Evolutionary conservation across 2,113 vertebrate species (phyloP), one percentile per base, ranked within the genome.

Genomic region (Zootoca vivipara): DNA sequence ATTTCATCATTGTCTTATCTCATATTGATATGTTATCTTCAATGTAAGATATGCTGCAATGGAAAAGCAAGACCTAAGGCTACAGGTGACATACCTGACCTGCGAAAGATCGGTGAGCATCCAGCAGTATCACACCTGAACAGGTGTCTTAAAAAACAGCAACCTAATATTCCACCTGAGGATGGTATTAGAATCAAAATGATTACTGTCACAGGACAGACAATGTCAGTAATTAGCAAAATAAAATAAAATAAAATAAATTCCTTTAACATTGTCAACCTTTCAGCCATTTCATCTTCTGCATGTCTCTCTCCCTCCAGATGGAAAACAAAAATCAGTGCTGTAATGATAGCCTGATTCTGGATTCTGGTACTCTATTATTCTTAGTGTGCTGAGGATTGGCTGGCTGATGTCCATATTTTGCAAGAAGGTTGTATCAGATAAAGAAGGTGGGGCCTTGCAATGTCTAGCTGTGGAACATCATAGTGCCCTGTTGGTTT

Each of bases 11-110:
- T 52, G 7, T 69, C 62, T 77, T 77, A 86, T 75, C 70, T 67
- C 18, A 40, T 86, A 86, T 58, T 33, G 58, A 74, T 86, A 85
- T 77, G 10, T 67, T 75, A 67, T 89, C 58, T 85, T 67, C n/a
- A n/a, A 9, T 84, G 18, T 56, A 82, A 30, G 18, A 75, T 75
- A 86, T 30, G 56, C 62, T 86, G 78, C 24, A n/a, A 58, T 5
- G 77, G 13, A 65, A 86, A 83, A 83, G n/a, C 26, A 65, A 52
- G 64, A 16, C 72, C 62, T 65, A 67, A 69, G 84, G 89, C 78
- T 58, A 77, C 5, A 6, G 62, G 78, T 67, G 72, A 22, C 73
- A 69, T 82, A 69, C 62, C 82, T 82, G 78, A 69, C 72, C 58
- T 58, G 33, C 24, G 72, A 75, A 40, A 82, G 62, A 82, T 67